These are phyloP conservation scores for Orthonychiurus folsomi DNA, from an alignment of 2,888 invertebrate species.

Conservation along the genomic window DNA sequence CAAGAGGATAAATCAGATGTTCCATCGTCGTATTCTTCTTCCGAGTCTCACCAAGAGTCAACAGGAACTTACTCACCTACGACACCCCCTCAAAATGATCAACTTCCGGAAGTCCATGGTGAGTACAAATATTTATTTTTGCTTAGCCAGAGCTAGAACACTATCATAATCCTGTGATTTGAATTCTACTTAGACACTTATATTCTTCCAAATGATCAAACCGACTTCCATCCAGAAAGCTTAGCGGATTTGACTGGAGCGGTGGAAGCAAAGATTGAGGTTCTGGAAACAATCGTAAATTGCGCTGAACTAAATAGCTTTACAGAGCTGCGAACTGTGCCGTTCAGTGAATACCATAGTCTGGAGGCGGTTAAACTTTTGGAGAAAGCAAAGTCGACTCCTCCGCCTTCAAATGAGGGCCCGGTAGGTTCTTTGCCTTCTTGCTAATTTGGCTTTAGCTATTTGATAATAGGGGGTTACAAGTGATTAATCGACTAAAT, in stretches of 20 bases:
- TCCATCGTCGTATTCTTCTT: not conserved
- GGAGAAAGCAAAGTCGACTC: slow-evolving; percentile 10
- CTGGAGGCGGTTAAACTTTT: slow-evolving; percentile 11
- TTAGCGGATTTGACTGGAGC: not conserved
- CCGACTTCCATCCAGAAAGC: slow-evolving; percentile 16
- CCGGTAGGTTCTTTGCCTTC: too few relatives aligned
- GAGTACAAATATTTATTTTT: not conserved
- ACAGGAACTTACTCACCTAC: not conserved
- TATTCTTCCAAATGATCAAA: slow-evolving; percentile 18
- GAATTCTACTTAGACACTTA: slow-evolving; percentile 12
- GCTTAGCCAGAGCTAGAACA: not conserved
- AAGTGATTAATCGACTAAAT: too few relatives aligned
- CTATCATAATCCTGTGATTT: not conserved
- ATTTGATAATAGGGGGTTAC: too few relatives aligned
- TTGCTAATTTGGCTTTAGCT: too few relatives aligned
- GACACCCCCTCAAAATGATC: not conserved
- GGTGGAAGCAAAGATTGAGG: slow-evolving; percentile 13
- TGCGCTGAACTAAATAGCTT: slow-evolving; percentile 16
- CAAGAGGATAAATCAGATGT: too few relatives aligned
- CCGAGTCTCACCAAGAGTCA: not conserved
- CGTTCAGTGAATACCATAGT: slow-evolving; percentile 13
- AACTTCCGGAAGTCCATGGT: not conserved
- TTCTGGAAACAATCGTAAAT: not conserved
- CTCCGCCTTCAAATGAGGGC: not conserved
- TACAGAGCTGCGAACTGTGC: slow-evolving; percentile 17